phyloP scores from a whole-genome alignment of 64 coral and sea anemone species.

The Stichodactyla helianthus region DNA sequence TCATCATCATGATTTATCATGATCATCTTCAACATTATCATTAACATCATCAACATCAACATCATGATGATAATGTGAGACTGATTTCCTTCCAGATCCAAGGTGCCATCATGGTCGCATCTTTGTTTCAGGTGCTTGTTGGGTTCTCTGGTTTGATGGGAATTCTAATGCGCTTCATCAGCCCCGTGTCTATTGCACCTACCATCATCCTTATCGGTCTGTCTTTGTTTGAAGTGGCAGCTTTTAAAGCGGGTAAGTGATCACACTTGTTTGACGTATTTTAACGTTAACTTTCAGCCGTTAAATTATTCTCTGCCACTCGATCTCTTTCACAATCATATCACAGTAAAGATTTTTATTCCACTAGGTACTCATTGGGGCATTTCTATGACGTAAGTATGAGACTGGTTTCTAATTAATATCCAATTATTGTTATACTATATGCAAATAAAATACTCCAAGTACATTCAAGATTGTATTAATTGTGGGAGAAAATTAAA shows the following conservation, averaged over 20 bases:
- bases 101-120: conserved; percentile 58
- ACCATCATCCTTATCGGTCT: conserved; percentile 56
- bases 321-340: no score
- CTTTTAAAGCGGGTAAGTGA: conserved; percentile 35
- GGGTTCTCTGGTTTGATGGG: conserved; percentile 56
- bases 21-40: no score
- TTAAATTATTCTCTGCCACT: no score
- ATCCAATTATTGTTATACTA: no score
- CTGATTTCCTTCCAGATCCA: conserved; percentile 23
- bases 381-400: conserved; percentile 68
- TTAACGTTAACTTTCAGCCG: no score
- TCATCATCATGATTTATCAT: no score
- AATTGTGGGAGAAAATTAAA: no score
- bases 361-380: conserved; percentile 69
- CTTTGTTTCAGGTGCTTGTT: conserved; percentile 36
- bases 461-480: neutral
- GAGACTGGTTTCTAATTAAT: no score
- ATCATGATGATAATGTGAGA: neutral
- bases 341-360: neutral
- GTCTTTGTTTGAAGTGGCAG: conserved; percentile 34
- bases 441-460: neutral
- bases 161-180: conserved; percentile 47
- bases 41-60: no score
- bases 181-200: conserved; percentile 48
- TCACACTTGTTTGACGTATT: no score